phyloP scores from a whole-genome alignment of 2,797 vertebrate genomes.

The Vireo griseus region DNA sequence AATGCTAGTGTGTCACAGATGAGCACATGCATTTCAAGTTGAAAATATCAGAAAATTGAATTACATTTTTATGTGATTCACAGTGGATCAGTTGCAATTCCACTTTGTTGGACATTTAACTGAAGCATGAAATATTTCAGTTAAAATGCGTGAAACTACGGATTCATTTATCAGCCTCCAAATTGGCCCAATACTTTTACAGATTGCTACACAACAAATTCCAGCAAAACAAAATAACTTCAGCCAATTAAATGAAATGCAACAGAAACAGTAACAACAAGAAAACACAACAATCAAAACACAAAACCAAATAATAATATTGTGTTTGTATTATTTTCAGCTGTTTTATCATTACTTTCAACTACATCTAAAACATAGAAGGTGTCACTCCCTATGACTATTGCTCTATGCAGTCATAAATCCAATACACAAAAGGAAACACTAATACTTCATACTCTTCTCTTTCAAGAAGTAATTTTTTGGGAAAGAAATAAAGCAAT shows the following conservation, averaged over 20 bases:
- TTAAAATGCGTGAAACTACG: background rate
- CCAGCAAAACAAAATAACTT: background rate
- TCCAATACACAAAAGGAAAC: background rate
- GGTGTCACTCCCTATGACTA: background rate
- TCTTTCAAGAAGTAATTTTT: background rate
- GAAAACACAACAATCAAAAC: background rate
- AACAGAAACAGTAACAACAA: background rate
- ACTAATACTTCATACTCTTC: background rate
- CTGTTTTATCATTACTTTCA: background rate
- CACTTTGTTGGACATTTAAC: background rate
- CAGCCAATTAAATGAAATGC: background rate
- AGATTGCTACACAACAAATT: background rate
- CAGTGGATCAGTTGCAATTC: background rate
- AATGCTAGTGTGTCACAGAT: background rate
- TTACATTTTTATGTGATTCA: background rate
- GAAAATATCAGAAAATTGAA: background rate
- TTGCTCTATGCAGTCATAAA: background rate
- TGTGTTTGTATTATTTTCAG: background rate
- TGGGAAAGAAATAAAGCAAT: background rate
- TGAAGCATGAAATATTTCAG: background rate
- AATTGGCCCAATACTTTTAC: background rate
- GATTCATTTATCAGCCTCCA: background rate
- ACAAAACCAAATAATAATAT: background rate
- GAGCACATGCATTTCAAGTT: background rate
- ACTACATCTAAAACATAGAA: background rate